Conservation (phyloP, 2,113 vertebrate genomes). For the Callipepla squamata region DNA sequence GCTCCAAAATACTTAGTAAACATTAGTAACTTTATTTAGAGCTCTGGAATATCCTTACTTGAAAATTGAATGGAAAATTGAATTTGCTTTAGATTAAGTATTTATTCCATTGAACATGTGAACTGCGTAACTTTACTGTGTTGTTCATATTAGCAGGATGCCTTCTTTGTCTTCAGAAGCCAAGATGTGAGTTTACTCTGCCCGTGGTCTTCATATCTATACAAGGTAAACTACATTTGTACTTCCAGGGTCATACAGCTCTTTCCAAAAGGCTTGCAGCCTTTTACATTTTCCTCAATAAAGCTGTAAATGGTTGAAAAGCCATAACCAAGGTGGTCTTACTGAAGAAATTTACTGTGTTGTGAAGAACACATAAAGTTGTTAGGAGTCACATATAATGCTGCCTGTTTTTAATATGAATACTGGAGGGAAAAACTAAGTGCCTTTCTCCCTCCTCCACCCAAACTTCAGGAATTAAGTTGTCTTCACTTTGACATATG, state of each 20-base stretch:
- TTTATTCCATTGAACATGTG: conserved; percentile 38
- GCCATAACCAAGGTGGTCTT: background rate
- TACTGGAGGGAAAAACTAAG: background rate
- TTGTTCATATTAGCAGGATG: conserved; percentile 56
- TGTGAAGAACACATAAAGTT: background rate
- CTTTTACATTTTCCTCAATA: background rate
- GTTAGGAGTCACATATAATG: background rate
- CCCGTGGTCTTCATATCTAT: background rate
- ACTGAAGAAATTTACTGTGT: background rate
- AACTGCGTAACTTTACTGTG: conserved; percentile 34
- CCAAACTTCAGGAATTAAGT: background rate
- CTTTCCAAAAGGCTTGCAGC: background rate
- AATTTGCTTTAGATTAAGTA: conserved; percentile 59
- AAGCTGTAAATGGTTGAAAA: background rate
- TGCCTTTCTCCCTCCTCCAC: background rate
- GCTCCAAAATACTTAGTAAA: background rate
- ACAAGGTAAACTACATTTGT: background rate
- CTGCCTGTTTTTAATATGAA: background rate
- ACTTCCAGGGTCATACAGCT: background rate
- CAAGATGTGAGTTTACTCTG: conserved; percentile 22
- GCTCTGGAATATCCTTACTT: conserved; percentile 15
- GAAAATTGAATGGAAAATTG: conserved; percentile 54
- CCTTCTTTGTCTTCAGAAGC: conserved; percentile 47
- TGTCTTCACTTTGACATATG: background rate
- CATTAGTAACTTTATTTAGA: conserved; percentile 2